Base-by-base conservation (phyloP, 2,888 invertebrate genomes). In the Drosophila mettleri region DNA sequence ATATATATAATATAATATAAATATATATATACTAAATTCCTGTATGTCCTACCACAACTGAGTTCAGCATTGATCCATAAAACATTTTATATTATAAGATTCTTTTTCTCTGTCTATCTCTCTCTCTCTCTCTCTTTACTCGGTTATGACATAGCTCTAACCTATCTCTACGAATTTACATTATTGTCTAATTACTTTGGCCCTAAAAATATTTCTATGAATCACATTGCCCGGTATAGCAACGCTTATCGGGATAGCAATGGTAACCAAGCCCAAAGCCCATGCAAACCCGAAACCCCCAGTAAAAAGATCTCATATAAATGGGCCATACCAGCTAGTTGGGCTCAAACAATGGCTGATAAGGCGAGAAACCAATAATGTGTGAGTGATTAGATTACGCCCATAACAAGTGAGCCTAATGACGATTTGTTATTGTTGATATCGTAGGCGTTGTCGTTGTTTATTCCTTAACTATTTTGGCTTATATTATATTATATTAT, bases 371-470 rank as follows among this genome's bases (percentile, higher is more conserved):
- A 65, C 55, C 73, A 73, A 57, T 46, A 59, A 65, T 52, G 53
- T 8, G 45, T 27, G 27, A 10, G n/a, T 33, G 86, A 86, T 83
- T 67, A 80, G 83, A 86, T 82, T 82, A 73, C 45, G 33, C 10
- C 33, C 20, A 49, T 12, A 10, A n/a, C n/a, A 27, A 33, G 48
- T 20, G 18, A 29, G 14, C 5, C 18, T 8, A 48, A 27, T n/a
- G 43, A 43, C 31, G 7, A 24, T 12, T 22, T 10, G 18, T 14
- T 49, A 20, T 14, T 38, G 3, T 9, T 1, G 27, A 36, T 55
- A 8, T 45, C 52, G 9, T 43, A n/a, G n/a, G n/a, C 18, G 29
- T 49, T 36, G 54, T 57, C 31, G 31, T 74, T 22, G 3, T 61
- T 54, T 34, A 16, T 45, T 61, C 29, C 39, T 39, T 54, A 59